These are phyloP conservation scores for Papilio dardanus DNA, from an alignment of 1,140 invertebrate species.

Conservation along the genomic window DNA sequence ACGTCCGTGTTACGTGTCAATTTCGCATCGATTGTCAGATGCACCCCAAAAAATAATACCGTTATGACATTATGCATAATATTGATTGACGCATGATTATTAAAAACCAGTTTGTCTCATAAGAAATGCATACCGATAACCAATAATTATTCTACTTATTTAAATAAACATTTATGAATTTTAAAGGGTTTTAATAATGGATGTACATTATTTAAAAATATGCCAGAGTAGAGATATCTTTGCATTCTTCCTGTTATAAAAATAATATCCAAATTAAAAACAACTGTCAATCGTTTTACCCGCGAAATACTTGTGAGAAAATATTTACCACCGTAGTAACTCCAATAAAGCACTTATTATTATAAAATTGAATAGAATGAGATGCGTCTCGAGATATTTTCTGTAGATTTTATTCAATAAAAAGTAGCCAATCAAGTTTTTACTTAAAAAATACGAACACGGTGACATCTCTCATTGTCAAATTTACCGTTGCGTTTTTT, in stretches of 20 bases:
- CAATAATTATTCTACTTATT: conserved; percentile 43
- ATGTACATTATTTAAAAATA: background rate
- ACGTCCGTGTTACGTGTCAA: conserved; percentile 63
- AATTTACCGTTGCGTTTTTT: conserved; percentile 68
- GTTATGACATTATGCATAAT: conserved; percentile 56
- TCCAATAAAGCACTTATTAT: conserved; percentile 37
- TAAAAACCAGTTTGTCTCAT: conserved; percentile 65
- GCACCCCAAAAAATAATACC: conserved; percentile 51
- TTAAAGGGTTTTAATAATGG: background rate
- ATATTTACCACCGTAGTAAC: conserved; percentile 41
- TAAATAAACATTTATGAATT: conserved; percentile 26
- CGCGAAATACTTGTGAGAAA: conserved; percentile 62
- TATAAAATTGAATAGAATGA: conserved; percentile 50
- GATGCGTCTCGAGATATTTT: conserved; percentile 72
- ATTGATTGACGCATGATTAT: conserved; percentile 71
- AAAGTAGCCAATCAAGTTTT: conserved; percentile 80
- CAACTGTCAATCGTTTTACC: conserved; percentile 36
- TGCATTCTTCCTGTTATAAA: conserved; percentile 13
- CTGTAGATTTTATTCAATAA: conserved; percentile 61
- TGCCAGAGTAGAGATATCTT: background rate
- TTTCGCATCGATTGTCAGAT: conserved; percentile 62
- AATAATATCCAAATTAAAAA: conserved; percentile 38
- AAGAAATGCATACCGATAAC: conserved; percentile 53
- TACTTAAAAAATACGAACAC: conserved; percentile 73
- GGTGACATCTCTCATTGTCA: conserved; percentile 68